Evolutionary conservation across 2,113 vertebrate genomes (phyloP).

Genomic region (Tetrao urogallus): DNA sequence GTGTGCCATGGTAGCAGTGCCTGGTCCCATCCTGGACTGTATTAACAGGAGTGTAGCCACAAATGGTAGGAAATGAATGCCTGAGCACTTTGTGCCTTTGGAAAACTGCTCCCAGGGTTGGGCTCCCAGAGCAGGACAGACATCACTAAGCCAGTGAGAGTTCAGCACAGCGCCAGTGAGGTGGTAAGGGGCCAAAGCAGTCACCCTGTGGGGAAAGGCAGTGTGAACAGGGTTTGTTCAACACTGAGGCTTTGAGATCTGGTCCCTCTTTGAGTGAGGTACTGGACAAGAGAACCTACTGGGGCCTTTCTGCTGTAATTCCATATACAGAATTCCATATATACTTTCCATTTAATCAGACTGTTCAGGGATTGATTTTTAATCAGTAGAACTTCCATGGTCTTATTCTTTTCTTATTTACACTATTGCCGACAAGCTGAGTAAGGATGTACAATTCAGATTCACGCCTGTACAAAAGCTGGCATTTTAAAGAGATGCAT

Average conservation of each 20-base stretch:
- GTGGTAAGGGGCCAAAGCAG: background rate
- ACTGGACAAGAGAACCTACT: background rate
- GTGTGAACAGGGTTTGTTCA: background rate
- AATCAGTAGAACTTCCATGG: background rate
- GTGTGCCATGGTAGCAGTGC: background rate
- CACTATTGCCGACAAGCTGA: background rate
- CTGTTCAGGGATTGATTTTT: background rate
- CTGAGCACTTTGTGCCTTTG: background rate
- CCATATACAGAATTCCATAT: background rate
- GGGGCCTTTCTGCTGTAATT: background rate
- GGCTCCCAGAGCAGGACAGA: background rate
- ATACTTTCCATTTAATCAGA: background rate
- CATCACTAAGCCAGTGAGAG: too few relatives aligned
- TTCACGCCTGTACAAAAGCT: background rate
- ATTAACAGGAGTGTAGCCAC: background rate
- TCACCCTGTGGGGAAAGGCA: background rate
- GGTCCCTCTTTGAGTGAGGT: background rate
- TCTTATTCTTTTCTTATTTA: background rate
- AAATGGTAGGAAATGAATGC: background rate
- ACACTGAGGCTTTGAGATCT: background rate
- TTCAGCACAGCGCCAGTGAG: background rate
- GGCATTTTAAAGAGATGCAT: background rate
- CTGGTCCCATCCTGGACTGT: background rate
- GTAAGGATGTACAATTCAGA: background rate
- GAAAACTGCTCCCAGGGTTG: background rate